Percentiles rank a stretch among this genome's conserved stretches.
Evolutionary conservation across 2,797 vertebrate species (phyloP).

Genomic region (Rhabdophis nuchalis): DNA sequence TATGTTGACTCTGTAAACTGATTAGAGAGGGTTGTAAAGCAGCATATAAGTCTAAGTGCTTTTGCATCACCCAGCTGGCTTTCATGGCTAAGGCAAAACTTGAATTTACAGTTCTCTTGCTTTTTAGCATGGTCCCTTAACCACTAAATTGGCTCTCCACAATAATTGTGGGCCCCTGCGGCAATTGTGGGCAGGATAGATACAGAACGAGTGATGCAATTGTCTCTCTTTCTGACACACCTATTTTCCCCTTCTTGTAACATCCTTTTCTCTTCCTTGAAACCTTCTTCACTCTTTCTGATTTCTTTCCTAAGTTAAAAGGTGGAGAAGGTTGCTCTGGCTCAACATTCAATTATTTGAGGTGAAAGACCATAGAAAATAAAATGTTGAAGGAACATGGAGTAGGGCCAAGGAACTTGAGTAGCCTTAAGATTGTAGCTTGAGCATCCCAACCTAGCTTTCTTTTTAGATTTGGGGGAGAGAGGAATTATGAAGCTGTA

Average conservation of each 20-base stretch:
- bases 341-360: background rate
- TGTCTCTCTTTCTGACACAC: background rate
- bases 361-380: background rate
- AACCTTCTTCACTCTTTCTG: background rate
- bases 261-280: background rate
- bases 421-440: background rate
- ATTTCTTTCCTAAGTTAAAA: background rate
- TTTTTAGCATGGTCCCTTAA: background rate
- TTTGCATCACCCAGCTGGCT: background rate
- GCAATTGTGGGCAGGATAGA: background rate
- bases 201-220: background rate
- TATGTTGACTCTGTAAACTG: too few species aligned
- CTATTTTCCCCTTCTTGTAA: background rate
- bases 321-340: background rate
- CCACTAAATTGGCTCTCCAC: background rate
- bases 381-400: background rate
- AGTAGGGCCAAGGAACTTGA: background rate
- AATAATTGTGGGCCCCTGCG: background rate
- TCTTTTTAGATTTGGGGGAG: background rate
- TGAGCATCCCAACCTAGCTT: background rate
- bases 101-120: background rate
- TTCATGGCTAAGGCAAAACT: background rate
- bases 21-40: too few species aligned
- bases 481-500: background rate
- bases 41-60: too few species aligned